Conservation (phyloP, 1,140 invertebrate genomes). For the Hormaphis cornu region DNA sequence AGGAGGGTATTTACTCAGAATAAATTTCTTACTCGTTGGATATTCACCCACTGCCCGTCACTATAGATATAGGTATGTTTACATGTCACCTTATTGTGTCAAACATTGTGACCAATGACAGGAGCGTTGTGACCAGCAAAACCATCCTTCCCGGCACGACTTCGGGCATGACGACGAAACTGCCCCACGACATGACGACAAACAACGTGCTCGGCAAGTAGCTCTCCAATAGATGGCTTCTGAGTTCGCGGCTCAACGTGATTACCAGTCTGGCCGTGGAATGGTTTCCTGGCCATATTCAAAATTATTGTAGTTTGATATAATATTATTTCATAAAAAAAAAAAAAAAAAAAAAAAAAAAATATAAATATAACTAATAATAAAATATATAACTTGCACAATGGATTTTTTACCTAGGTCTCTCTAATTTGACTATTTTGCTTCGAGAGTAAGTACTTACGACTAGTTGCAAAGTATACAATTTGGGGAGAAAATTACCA, state of each 20-base stretch:
- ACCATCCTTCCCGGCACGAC: conserved; percentile 52
- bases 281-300: conserved; percentile 46
- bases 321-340: too few relatives aligned
- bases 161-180: conserved; percentile 55
- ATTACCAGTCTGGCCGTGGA: conserved; percentile 50
- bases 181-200: conserved; percentile 57
- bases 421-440: too few relatives aligned
- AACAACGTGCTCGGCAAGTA: conserved; percentile 55
- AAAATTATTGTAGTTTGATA: neutral
- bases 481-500: too few relatives aligned
- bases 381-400: too few relatives aligned
- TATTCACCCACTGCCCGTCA: too few relatives aligned
- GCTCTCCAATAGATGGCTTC: conserved; percentile 52
- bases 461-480: too few relatives aligned
- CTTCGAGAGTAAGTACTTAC: too few relatives aligned
- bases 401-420: too few relatives aligned
- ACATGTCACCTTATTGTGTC: conserved; percentile 50
- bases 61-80: neutral
- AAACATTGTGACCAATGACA: conserved; percentile 55
- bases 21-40: too few relatives aligned
- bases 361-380: too few relatives aligned
- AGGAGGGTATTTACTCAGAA: too few relatives aligned
- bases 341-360: conserved; percentile 2
- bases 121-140: conserved; percentile 51
- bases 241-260: conserved; percentile 49